Conservation (phyloP, 2,888 invertebrate genomes). For the Xanthia togata region DNA sequence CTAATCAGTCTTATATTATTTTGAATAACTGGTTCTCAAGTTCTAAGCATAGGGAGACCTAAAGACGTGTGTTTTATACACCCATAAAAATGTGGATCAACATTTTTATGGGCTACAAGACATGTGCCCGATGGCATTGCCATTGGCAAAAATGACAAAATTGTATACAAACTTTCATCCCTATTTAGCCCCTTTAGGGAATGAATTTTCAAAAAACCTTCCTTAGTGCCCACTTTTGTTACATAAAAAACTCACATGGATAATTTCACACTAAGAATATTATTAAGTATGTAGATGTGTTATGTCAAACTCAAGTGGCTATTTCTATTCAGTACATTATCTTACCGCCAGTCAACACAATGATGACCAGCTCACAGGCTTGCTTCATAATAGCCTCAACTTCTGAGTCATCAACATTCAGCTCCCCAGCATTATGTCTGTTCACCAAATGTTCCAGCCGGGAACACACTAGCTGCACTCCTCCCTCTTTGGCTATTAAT, state of each 20-base stretch:
- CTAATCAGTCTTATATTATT: neutral
- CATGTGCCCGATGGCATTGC: neutral
- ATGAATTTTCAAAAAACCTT: neutral
- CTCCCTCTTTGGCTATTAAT: slow-evolving; percentile 93
- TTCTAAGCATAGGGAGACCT: neutral
- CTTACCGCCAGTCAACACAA: slow-evolving; percentile 95
- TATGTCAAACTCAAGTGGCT: neutral
- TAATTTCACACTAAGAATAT: neutral
- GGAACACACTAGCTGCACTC: slow-evolving; percentile 94
- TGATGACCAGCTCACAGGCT: slow-evolving; percentile 96
- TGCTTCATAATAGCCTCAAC: slow-evolving; percentile 93
- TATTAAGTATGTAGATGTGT: neutral
- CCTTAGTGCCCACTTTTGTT: neutral
- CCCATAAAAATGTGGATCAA: too few species aligned
- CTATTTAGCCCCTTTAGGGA: neutral
- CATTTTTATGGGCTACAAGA: neutral
- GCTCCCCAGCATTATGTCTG: slow-evolving; percentile 74
- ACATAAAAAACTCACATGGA: neutral
- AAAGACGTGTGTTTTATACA: neutral
- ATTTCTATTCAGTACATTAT: neutral
- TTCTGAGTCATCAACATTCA: slow-evolving; percentile 85
- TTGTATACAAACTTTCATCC: neutral
- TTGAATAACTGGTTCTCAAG: neutral
- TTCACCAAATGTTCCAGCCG: slow-evolving; percentile 91
- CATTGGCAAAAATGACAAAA: neutral